Conservation (phyloP, 2,888 invertebrate species). For the Chymomyza procnemis region DNA sequence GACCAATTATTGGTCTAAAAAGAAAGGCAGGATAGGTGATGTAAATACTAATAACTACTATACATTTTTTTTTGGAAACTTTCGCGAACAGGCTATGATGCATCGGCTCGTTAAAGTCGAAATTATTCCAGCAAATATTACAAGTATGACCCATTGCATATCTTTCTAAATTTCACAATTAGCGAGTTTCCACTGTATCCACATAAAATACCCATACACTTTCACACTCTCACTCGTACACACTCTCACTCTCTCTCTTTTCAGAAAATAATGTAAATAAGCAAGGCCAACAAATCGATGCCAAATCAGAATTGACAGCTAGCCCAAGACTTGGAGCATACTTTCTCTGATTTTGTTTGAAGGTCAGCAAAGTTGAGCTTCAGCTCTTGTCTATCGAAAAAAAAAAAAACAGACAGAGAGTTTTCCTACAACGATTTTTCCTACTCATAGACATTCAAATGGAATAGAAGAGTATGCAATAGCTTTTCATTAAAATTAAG, state of each 20-base stretch:
- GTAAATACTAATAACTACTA: too few species aligned
- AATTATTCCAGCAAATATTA: too few species aligned
- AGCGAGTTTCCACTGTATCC: conserved; percentile 14
- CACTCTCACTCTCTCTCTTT: not conserved
- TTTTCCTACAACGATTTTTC: not conserved
- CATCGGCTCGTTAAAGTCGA: too few species aligned
- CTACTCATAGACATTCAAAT: not conserved
- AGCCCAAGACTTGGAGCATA: not conserved
- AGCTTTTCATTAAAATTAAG: conserved; percentile 15
- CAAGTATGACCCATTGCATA: not conserved
- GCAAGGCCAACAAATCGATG: not conserved
- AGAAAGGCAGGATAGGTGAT: too few species aligned
- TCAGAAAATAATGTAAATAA: conserved; percentile 3
- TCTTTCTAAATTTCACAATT: not conserved
- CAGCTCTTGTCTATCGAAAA: not conserved
- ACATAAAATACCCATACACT: not conserved
- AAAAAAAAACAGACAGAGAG: too few species aligned
- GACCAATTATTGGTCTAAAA: too few species aligned
- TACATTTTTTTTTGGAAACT: too few species aligned
- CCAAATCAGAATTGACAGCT: not conserved
- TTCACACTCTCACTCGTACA: not conserved
- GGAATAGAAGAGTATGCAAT: not conserved
- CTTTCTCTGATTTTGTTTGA: not conserved
- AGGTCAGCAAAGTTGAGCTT: not conserved
- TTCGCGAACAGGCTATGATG: too few species aligned